Evolutionary conservation across 2,888 invertebrate genomes (phyloP).

Genomic region (Dicyrtomina minuta): DNA sequence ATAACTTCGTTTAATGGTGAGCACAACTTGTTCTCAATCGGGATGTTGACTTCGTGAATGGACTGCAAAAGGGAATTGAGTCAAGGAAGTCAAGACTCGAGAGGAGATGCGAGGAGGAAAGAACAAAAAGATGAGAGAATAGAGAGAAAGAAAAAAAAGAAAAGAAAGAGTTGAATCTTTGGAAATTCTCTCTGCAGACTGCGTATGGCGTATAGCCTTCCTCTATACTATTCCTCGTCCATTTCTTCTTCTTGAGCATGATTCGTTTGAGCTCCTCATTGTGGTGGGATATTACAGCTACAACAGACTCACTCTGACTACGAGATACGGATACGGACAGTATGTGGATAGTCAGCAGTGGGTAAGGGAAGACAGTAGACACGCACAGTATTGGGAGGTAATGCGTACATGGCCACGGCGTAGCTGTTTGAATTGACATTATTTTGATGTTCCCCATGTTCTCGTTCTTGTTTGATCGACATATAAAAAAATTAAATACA

Average conservation of each 20-base stretch:
- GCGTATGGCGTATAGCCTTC: neutral
- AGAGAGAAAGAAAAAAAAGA: neutral
- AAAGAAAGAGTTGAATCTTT: conserved; percentile 7
- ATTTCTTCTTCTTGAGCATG: neutral
- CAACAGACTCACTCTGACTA: too few species aligned
- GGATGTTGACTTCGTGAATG: conserved; percentile 27
- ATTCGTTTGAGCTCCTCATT: neutral
- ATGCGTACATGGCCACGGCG: too few species aligned
- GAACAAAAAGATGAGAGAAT: neutral
- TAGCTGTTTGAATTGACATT: too few species aligned
- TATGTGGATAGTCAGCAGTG: too few species aligned
- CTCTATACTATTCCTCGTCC: neutral
- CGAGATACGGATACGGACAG: too few species aligned
- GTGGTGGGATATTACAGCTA: neutral
- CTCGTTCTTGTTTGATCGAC: too few species aligned
- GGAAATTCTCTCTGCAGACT: neutral
- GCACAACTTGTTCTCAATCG: conserved; percentile 33
- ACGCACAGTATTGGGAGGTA: too few species aligned
- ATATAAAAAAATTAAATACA: too few species aligned
- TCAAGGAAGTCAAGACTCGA: neutral
- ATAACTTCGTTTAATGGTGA: conserved; percentile 37
- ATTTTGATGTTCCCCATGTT: too few species aligned
- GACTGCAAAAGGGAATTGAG: conserved; percentile 21
- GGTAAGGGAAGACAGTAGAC: too few species aligned
- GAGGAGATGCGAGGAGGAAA: conserved; percentile 6